These are phyloP conservation scores for Euplexia lucipara DNA, from an alignment of 2,888 invertebrate species.

Conservation along the genomic window DNA sequence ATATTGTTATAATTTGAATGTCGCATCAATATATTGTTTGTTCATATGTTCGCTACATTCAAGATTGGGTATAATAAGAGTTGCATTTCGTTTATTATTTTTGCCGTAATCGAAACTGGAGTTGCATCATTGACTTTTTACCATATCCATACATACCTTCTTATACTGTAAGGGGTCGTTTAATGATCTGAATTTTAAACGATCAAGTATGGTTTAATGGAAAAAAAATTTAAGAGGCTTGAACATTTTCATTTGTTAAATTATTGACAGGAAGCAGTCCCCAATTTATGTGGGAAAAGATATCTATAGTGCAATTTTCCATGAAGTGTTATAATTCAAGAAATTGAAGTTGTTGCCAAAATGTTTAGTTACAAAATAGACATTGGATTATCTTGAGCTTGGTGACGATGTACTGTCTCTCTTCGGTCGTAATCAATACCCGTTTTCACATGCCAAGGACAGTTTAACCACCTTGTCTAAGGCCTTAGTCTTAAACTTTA, in stretches of 20 bases:
- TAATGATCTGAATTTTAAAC: conserved; percentile 11
- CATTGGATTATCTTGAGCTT: conserved; percentile 20
- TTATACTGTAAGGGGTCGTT: too few species aligned
- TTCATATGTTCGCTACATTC: conserved; percentile 1
- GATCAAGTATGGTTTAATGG: too few species aligned
- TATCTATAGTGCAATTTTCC: too few species aligned
- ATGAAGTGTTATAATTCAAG: neutral
- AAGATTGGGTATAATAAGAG: conserved; percentile 10
- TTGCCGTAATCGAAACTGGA: conserved; percentile 10
- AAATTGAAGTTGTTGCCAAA: neutral
- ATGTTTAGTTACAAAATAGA: conserved; percentile 1
- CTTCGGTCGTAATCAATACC: conserved; percentile 37
- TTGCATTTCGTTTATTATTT: conserved; percentile 22
- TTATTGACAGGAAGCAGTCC: too few species aligned
- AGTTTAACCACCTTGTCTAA: conserved; percentile 40
- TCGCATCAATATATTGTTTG: neutral
- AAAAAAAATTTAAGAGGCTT: too few species aligned
- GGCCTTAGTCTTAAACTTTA: conserved; percentile 35
- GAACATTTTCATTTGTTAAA: neutral
- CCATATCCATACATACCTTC: conserved; percentile 39
- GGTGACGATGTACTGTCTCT: conserved; percentile 33
- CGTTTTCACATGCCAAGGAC: conserved; percentile 52
- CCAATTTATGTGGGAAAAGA: too few species aligned
- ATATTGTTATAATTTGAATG: neutral
- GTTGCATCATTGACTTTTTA: conserved; percentile 35